These are phyloP conservation scores for Bostrychus sinensis DNA, from an alignment of 2,113 vertebrate species.

Conservation along the genomic window DNA sequence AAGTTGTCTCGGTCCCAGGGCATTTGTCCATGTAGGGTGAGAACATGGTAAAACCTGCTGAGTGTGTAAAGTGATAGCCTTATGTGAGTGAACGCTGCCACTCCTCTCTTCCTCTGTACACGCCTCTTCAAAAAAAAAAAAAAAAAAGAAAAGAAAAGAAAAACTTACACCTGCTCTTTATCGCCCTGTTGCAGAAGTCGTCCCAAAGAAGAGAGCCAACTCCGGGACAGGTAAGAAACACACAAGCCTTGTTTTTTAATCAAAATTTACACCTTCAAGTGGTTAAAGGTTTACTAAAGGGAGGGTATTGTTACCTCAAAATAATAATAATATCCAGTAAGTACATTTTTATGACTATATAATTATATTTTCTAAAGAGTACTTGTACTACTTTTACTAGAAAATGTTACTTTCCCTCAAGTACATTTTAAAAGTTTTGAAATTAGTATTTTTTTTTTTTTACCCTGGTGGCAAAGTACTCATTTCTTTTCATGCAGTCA, in stretches of 20 bases:
- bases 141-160: too few species aligned
- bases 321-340: too few species aligned
- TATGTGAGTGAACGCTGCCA: constrained; percentile 36
- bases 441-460: too few species aligned
- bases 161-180: constrained; percentile 39
- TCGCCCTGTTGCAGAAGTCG: constrained; percentile 66
- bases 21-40: constrained; percentile 67
- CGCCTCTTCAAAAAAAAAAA: constrained; percentile 18
- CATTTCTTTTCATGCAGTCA: too few species aligned
- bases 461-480: too few species aligned
- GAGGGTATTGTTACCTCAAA: too few species aligned
- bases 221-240: constrained; percentile 71
- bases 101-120: constrained; percentile 54
- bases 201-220: constrained; percentile 75
- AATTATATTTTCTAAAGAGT: too few species aligned
- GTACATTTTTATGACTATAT: too few species aligned
- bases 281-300: neutral
- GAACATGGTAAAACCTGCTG: constrained; percentile 26
- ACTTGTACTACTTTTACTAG: too few species aligned
- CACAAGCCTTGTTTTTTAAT: neutral
- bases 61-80: constrained; percentile 42
- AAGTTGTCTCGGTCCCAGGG: constrained; percentile 3
- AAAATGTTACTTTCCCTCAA: too few species aligned
- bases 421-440: too few species aligned
- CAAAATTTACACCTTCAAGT: neutral